Percentiles rank a stretch among this genome's conserved stretches.
phyloP scores from a whole-genome alignment of 2,888 invertebrate species.

The Serripes groenlandicus region DNA sequence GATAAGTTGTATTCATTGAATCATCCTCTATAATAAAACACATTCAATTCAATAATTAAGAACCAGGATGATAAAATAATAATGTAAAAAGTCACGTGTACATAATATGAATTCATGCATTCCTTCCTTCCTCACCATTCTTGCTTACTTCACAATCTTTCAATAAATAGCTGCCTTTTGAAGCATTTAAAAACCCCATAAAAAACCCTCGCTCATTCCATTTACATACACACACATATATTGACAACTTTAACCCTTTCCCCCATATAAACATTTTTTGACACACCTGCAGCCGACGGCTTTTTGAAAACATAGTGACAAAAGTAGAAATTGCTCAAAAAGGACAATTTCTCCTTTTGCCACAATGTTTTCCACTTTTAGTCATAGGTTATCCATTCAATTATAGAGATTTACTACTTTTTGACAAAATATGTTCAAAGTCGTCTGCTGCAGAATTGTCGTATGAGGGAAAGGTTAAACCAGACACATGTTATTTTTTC shows the following conservation, averaged over 20 bases:
- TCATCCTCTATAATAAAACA: too few species aligned
- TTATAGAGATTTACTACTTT: too few species aligned
- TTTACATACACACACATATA: neutral
- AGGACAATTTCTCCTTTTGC: neutral
- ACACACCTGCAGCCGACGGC: too few species aligned
- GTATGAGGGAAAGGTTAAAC: too few species aligned
- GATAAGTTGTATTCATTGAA: too few species aligned
- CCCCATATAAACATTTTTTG: neutral
- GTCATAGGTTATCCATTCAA: too few species aligned
- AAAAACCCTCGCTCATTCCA: neutral
- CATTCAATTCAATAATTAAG: too few species aligned
- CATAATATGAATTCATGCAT: neutral
- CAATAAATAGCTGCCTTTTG: slow-evolving; percentile 30
- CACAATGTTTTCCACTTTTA: neutral
- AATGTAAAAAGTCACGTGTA: neutral
- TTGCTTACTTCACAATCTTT: neutral
- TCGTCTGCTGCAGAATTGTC: too few species aligned
- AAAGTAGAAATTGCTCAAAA: neutral
- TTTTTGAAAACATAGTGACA: too few species aligned
- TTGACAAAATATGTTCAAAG: too few species aligned
- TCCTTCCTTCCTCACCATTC: neutral
- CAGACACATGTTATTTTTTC: too few species aligned
- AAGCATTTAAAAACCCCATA: slow-evolving; percentile 9
- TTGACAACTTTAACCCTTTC: neutral
- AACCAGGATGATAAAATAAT: neutral